Evolutionary conservation across 2,888 invertebrate genomes (phyloP).

Genomic region (Rotaria macrura): DNA sequence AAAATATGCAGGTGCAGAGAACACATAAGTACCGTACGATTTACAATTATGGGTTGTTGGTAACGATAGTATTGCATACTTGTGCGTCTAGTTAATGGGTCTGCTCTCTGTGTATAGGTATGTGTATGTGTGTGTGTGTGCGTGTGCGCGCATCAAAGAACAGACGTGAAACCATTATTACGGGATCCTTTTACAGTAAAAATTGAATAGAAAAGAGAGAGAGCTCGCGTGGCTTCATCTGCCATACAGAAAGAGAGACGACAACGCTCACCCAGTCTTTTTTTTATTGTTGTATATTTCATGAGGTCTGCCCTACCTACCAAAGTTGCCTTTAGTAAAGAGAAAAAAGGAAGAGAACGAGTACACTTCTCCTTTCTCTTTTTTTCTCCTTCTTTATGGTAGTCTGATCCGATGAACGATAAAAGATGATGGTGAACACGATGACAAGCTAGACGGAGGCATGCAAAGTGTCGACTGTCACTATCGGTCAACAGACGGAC

Average conservation of each 20-base stretch:
- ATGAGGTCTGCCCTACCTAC: neutral
- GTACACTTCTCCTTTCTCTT: neutral
- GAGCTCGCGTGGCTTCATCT: neutral
- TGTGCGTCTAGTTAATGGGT: neutral
- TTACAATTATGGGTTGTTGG: neutral
- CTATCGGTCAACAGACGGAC: constrained; percentile 3
- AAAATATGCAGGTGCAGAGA: neutral
- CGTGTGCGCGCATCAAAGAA: neutral
- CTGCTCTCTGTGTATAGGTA: neutral
- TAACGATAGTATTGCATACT: neutral
- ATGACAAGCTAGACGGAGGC: neutral
- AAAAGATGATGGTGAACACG: neutral
- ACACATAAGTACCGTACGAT: neutral
- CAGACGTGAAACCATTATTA: constrained; percentile 15
- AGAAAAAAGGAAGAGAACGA: neutral
- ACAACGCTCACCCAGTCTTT: neutral
- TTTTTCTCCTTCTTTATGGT: neutral
- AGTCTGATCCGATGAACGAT: neutral
- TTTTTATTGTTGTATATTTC: neutral
- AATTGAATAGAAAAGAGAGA: neutral
- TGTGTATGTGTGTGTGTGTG: neutral
- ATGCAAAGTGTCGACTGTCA: constrained; percentile 3
- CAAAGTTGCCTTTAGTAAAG: neutral
- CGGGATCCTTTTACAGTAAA: neutral
- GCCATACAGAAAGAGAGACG: neutral